These are phyloP conservation scores for Lepilemur septentrionalis DNA, from an alignment of 2,797 vertebrate species.

Conservation along the genomic window DNA sequence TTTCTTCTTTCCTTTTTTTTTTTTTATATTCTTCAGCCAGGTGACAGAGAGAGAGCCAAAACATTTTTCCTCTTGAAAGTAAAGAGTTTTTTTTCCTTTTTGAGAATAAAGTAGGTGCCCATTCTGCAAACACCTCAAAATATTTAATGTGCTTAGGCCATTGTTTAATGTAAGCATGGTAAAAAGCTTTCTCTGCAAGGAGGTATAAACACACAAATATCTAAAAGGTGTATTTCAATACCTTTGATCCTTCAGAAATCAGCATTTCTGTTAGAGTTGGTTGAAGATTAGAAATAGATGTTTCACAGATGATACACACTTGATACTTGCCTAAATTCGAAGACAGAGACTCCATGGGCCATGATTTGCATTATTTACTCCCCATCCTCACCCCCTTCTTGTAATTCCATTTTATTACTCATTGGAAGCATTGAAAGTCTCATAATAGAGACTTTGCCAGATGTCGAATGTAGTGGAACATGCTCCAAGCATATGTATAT, in stretches of 20 bases:
- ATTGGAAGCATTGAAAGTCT: constrained; percentile 33
- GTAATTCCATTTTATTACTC: constrained; percentile 45
- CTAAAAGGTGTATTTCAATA: constrained; percentile 9
- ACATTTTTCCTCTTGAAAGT: constrained; percentile 77
- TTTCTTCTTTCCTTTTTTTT: constrained; percentile 68
- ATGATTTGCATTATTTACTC: constrained; percentile 41
- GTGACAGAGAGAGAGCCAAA: constrained; percentile 83
- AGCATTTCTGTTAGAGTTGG: background rate
- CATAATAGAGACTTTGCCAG: constrained; percentile 38
- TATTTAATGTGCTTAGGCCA: constrained; percentile 72
- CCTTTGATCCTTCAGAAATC: background rate
- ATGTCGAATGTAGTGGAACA: constrained; percentile 68
- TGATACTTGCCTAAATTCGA: constrained; percentile 32
- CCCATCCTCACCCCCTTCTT: background rate
- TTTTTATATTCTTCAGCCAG: constrained; percentile 81
- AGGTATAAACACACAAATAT: constrained; percentile 43
- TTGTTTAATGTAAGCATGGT: constrained; percentile 65
- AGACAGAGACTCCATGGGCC: constrained; percentile 8
- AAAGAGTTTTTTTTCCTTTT: constrained; percentile 25
- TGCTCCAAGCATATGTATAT: constrained; percentile 72
- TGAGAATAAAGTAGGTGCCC: constrained; percentile 52
- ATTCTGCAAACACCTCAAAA: constrained; percentile 62
- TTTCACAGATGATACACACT: background rate
- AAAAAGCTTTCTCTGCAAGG: constrained; percentile 55
- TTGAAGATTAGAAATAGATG: constrained; percentile 37